These are phyloP conservation scores for Paramormyrops hopkinsi DNA, from an alignment of 2,797 vertebrate species.

Conservation along the genomic window DNA sequence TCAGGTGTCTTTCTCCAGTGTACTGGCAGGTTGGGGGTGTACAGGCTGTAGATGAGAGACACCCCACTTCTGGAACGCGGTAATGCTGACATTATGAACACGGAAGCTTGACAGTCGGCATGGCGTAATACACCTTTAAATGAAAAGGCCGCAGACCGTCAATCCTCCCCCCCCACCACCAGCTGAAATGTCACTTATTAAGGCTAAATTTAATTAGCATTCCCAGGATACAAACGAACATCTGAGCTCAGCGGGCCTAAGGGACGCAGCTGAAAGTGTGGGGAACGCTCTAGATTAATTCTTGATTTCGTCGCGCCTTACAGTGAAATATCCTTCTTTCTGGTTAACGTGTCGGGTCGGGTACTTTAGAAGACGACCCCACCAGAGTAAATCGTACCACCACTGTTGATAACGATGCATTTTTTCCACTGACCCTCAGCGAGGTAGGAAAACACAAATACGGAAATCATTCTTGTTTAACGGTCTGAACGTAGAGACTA, in stretches of 20 bases:
- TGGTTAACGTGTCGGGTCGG: neutral
- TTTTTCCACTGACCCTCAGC: neutral
- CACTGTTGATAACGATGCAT: neutral
- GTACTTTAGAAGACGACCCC: neutral
- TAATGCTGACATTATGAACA: neutral
- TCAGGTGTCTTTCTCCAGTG: neutral
- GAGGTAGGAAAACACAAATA: neutral
- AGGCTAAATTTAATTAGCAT: constrained; percentile 9
- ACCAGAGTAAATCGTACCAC: neutral
- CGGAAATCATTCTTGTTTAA: neutral
- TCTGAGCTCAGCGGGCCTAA: neutral
- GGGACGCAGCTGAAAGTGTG: neutral
- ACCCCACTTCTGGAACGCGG: neutral
- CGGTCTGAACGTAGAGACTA: neutral
- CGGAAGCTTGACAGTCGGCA: neutral
- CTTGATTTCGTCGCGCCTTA: neutral
- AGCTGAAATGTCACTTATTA: constrained; percentile 6
- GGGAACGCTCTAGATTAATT: neutral
- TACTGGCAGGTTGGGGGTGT: neutral
- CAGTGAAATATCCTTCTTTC: neutral
- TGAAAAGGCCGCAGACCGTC: neutral
- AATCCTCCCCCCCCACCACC: neutral
- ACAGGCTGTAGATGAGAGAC: neutral
- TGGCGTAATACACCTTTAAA: neutral
- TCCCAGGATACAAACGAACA: neutral